A percentile compares a stretch with the other conserved stretches of the same genome.
Conservation (phyloP, 2,797 vertebrate genomes). For the Tarsius wallacei region DNA sequence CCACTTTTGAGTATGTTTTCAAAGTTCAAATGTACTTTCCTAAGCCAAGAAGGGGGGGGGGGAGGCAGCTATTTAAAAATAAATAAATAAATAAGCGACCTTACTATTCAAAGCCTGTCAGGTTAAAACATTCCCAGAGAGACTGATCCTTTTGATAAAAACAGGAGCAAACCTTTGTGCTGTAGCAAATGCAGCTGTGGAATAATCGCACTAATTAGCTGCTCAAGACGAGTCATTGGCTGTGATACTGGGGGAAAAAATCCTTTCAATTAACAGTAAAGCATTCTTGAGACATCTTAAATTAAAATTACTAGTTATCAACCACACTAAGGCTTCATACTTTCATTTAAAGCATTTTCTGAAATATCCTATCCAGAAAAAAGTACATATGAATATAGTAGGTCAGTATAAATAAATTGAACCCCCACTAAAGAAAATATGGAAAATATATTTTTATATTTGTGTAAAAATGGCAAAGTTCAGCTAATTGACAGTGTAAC, state of each 20-base stretch:
- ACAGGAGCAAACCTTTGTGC: constrained; percentile 93
- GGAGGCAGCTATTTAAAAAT: constrained; percentile 60
- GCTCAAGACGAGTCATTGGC: constrained; percentile 92
- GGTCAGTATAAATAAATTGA: background rate
- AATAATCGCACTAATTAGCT: constrained; percentile 99
- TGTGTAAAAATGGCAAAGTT: background rate
- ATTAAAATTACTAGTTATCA: constrained; percentile 82
- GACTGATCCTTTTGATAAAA: constrained; percentile 97
- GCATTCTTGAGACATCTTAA: constrained; percentile 87
- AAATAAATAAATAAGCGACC: constrained; percentile 85
- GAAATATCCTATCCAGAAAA: constrained; percentile 33
- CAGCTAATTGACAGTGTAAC: constrained; percentile 48
- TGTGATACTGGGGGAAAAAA: constrained; percentile 88
- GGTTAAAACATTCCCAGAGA: constrained; percentile 93
- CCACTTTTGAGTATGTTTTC: constrained; percentile 56
- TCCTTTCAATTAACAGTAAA: constrained; percentile 91
- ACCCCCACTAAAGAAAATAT: background rate
- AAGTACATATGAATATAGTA: background rate
- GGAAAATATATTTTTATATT: background rate
- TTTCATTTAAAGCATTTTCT: constrained; percentile 69
- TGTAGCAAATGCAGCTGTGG: constrained; percentile 95
- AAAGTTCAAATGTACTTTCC: constrained; percentile 72
- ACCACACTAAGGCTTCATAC: constrained; percentile 63
- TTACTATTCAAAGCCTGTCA: constrained; percentile 94
- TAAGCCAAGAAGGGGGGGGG: background rate